Percentiles rank a stretch among this genome's conserved stretches.
phyloP scores from a whole-genome alignment of 2,888 invertebrate species.

The Noctua comes region DNA sequence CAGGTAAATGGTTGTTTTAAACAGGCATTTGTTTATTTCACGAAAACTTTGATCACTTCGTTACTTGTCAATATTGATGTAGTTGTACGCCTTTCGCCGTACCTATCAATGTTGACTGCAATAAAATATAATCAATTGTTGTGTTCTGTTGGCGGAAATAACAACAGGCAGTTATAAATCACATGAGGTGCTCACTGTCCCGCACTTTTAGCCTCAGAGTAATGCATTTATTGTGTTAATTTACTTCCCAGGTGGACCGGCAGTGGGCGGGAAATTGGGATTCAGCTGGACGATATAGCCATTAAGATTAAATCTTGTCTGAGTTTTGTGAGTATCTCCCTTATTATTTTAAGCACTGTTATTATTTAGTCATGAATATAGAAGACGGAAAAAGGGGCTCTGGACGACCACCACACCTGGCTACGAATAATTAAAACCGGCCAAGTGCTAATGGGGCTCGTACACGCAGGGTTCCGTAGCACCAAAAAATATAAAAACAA shows the following conservation, averaged over 20 bases:
- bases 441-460: too few relatives aligned
- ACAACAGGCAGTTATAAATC: not conserved
- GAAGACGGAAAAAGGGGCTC: not conserved
- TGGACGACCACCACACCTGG: not conserved
- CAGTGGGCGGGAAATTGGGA: slow-evolving; percentile 72
- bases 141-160: not conserved
- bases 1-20: slow-evolving; percentile 89
- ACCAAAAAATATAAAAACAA: too few relatives aligned
- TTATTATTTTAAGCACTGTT: not conserved
- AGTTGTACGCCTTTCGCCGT: not conserved
- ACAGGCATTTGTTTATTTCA: not conserved
- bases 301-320: slow-evolving; percentile 70
- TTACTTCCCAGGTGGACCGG: slow-evolving; percentile 73
- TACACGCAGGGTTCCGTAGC: too few relatives aligned
- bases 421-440: too few relatives aligned
- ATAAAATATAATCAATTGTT: not conserved
- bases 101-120: not conserved
- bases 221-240: not conserved
- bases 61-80: too few relatives aligned
- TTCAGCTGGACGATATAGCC: slow-evolving; percentile 74
- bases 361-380: not conserved
- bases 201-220: not conserved
- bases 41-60: not conserved
- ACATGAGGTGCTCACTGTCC: not conserved
- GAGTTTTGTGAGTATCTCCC: slow-evolving; percentile 53